Evolutionary conservation across 2,888 invertebrate species (phyloP), one percentile per base, ranked within the genome.

Genomic region (Macrophya alboannulata): DNA sequence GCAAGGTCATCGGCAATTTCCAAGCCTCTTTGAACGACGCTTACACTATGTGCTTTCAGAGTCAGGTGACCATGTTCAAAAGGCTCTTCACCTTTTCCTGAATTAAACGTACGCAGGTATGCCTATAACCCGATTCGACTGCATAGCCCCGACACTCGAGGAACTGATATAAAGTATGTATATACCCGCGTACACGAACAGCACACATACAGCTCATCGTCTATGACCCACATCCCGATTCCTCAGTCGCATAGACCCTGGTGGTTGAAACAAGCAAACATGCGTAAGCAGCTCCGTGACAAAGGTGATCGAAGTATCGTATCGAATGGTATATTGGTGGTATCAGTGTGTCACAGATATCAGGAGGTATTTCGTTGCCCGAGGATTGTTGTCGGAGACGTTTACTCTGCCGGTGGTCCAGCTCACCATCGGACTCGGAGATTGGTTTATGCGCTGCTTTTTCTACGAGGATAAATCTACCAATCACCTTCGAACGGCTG

Each of bases 271-370:
- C 62, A 81, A 81, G 79, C 43, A 51, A 62, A 81, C 62, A 81
- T 40, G 43, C 43, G 81, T 81, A n/a, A 81, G 81, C 81, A 77
- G 55, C 9, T 8, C 31, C 77, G 81, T 81, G 81, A 81, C 81
- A 81, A 81, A 62, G 81, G 81, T 81, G 81, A 81, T 81, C 62
- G 40, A 81, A 62, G 81, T 43, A 81, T 81, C 81, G 81, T 12
- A 81, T 81, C 81, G 59, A 40, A 62, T 81, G n/a, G 81, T 62
- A 81, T 81, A 81, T 81, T 43, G 81, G 40, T 81, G 5, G 81
- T 81, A 62, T 62, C 81, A 62, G 10, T 81, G 81, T 81, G 31
- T 51, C 81, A 62, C 25, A 40, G 81, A 81, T 81, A 81, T 81
- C 81, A 17, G 40, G 6, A 59, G 81, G 81, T 81, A 81, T 62